phyloP scores from a whole-genome alignment of 2,113 vertebrate genomes.

The Oxyruncus cristatus region DNA sequence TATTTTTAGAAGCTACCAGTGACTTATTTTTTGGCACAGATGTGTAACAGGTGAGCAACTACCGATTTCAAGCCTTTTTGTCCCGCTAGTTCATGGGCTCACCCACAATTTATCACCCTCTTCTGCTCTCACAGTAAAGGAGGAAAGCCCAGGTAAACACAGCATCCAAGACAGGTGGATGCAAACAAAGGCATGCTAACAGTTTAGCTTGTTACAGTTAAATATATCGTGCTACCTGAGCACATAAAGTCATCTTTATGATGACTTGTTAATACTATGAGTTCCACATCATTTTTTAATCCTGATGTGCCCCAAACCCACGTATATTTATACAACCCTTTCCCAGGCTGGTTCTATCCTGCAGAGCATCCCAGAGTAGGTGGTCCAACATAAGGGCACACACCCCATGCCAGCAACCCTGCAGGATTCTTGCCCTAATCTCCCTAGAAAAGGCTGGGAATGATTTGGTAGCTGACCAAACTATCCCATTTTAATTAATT shows the following conservation, averaged over 20 bases:
- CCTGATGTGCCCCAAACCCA: not conserved
- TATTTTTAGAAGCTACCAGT: not conserved
- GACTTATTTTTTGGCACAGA: not conserved
- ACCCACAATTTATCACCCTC: rapidly evolving
- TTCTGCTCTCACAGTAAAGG: not conserved
- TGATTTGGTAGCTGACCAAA: not conserved
- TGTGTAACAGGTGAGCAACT: not conserved
- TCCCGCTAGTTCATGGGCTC: not conserved
- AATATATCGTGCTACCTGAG: not conserved
- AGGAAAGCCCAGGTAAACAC: not conserved
- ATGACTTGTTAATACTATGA: too few relatives aligned
- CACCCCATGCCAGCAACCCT: rapidly evolving
- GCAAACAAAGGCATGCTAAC: not conserved
- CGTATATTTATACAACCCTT: not conserved
- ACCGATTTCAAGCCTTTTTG: not conserved
- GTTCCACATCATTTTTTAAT: not conserved
- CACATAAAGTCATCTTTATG: not conserved
- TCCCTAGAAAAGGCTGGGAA: not conserved
- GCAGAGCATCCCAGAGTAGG: not conserved
- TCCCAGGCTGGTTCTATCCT: not conserved
- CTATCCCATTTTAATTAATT: not conserved
- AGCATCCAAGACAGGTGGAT: not conserved
- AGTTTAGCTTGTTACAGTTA: not conserved
- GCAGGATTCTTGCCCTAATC: not conserved
- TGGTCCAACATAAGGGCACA: rapidly evolving